A percentile compares a stretch with the other conserved stretches of the same genome.
Conservation (phyloP, 2,797 vertebrate genomes). For the Notoglanidium macrostoma region DNA sequence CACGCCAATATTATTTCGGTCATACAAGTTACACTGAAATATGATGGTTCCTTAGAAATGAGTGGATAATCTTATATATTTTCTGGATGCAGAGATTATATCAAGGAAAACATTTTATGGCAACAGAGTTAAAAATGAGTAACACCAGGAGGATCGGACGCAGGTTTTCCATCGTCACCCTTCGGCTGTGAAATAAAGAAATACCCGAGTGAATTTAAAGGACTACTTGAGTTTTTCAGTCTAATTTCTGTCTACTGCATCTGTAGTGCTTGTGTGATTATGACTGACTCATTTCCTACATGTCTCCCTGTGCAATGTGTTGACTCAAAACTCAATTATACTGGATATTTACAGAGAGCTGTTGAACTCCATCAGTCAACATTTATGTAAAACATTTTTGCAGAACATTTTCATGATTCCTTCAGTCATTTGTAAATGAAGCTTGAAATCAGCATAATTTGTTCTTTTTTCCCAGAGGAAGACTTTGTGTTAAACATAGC, state of each 20-base stretch:
- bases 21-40: not conserved
- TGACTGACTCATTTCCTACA: not conserved
- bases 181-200: constrained; percentile 49
- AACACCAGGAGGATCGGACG: constrained; percentile 24
- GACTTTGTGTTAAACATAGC: not conserved
- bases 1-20: not conserved
- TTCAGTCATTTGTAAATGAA: not conserved
- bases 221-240: not conserved
- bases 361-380: not conserved
- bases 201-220: not conserved
- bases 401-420: not conserved
- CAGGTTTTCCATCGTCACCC: constrained; percentile 55
- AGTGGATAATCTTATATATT: not conserved
- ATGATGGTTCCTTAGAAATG: not conserved
- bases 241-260: not conserved
- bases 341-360: not conserved
- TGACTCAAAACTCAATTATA: not conserved
- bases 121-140: constrained; percentile 54
- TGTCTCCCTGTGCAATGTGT: not conserved
- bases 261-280: not conserved
- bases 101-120: not conserved
- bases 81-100: not conserved
- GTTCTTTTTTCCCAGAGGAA: not conserved
- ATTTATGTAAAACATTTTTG: not conserved
- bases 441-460: not conserved